Percentiles rank a stretch among this genome's conserved stretches.
Evolutionary conservation across 2,888 invertebrate species (phyloP).

Genomic region (Andrena praecox): DNA sequence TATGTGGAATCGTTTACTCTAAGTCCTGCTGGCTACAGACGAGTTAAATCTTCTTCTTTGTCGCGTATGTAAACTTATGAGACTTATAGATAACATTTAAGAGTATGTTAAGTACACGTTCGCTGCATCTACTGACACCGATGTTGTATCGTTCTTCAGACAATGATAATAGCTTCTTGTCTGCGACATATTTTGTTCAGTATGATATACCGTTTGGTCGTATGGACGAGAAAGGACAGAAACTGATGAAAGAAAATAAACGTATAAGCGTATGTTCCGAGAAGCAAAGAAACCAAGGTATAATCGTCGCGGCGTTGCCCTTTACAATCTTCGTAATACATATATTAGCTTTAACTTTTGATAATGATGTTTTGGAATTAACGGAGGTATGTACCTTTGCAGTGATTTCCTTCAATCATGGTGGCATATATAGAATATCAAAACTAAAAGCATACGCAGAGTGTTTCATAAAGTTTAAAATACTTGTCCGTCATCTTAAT

Average conservation of each 20-base stretch:
- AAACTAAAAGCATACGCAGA: slow-evolving; percentile 81
- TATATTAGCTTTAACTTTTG: neutral
- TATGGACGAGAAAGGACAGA: slow-evolving; percentile 79
- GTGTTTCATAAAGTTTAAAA: slow-evolving; percentile 83
- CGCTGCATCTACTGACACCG: neutral
- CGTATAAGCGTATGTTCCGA: slow-evolving; percentile 83
- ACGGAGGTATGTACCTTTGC: slow-evolving; percentile 46
- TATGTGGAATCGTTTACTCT: slow-evolving; percentile 84
- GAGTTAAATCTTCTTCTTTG: slow-evolving; percentile 79
- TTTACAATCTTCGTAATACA: neutral
- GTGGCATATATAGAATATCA: slow-evolving; percentile 83
- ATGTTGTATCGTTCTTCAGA: slow-evolving; percentile 59
- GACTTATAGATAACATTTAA: neutral
- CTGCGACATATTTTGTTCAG: slow-evolving; percentile 85
- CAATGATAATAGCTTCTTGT: slow-evolving; percentile 72
- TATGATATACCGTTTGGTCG: slow-evolving; percentile 84
- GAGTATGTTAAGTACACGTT: neutral
- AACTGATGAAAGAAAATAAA: slow-evolving; percentile 81
- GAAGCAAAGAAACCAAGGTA: slow-evolving; percentile 83
- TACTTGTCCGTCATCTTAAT: slow-evolving; percentile 84
- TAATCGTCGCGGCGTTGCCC: neutral
- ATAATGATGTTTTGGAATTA: slow-evolving; percentile 5
- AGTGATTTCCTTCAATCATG: slow-evolving; percentile 85
- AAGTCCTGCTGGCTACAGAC: slow-evolving; percentile 84
- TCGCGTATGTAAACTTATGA: slow-evolving; percentile 70